Evolutionary conservation across 1,140 invertebrate species (phyloP), one percentile per base, ranked within the genome.

Genomic region (Trichoplusia ni): DNA sequence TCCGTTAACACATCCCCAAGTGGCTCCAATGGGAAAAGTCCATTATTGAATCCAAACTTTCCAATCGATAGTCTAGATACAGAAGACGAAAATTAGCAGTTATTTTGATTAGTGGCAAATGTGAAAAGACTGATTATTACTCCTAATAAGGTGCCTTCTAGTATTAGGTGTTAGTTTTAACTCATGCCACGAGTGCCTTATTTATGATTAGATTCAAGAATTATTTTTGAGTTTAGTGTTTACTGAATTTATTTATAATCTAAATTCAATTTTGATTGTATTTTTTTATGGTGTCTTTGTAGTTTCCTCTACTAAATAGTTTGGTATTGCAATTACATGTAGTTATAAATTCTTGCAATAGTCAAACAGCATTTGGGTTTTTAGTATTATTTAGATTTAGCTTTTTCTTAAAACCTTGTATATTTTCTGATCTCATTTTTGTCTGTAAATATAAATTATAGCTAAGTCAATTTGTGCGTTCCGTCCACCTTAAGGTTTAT

Each of bases 381-480:
- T 60, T 67, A 70, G 65, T 79, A 81, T 71, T 81, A 79, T 77
- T 81, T 71, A 71, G 56, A 42, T 71, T 13, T 58, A 64, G 68
- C 67, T 59, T 27, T 31, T 18, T 49, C 46, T 35, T 72, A 29
- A 67, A 66, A 58, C 54, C 64, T 71, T 82, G 78, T 82, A 82
- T 38, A 80, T 80, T 84, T 72, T 83, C 75, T 89, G 86, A 89
- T 89, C 86, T 89, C 86, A 89, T 83, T 77, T 79, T 81, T 70
- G 42, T 79, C 62, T 86, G 79, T 86, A 83, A 77, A 84, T 83
- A 87, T 79, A 73, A 78, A 72, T 71, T 81, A 78, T 75, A 51
- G 33, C 66, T 84, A 75, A 82, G 75, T 79, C 69, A 81, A 73
- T 69, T 40, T 71, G 53, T 64, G 37, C 38, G 65, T 46, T 82